Percentiles rank a stretch among this genome's conserved stretches.
Evolutionary conservation across 1,140 invertebrate genomes (phyloP).

Genomic region (Sminthurinus signatus): DNA sequence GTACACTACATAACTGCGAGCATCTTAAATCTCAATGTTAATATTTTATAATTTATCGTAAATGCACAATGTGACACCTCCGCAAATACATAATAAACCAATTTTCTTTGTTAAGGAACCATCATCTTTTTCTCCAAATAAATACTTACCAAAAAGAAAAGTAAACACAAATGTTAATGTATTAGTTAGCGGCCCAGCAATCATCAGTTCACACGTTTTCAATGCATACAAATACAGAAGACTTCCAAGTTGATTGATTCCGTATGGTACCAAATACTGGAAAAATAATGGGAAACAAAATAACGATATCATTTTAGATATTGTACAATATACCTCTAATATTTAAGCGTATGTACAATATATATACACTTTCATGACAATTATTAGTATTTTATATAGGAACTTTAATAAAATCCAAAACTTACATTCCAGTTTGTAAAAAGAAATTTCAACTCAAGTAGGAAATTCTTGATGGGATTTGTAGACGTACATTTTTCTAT

Average conservation of each 20-base stretch:
- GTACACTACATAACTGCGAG: too few relatives aligned
- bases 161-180: constrained; percentile 49
- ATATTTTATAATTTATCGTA: constrained; percentile 48
- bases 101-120: constrained; percentile 33
- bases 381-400: background rate
- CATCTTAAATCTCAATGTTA: too few relatives aligned
- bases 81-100: constrained; percentile 38
- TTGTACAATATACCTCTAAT: background rate
- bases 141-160: constrained; percentile 44
- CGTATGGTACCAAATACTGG: constrained; percentile 39
- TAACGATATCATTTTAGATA: too few relatives aligned
- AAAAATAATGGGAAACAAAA: constrained; percentile 8
- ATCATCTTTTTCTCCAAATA: constrained; percentile 45
- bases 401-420: constrained; percentile 1
- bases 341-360: too few relatives aligned
- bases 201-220: constrained; percentile 43
- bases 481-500: constrained; percentile 32
- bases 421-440: constrained; percentile 39
- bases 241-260: constrained; percentile 41
- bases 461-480: constrained; percentile 24
- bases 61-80: constrained; percentile 45
- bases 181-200: constrained; percentile 49
- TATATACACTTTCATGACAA: too few relatives aligned
- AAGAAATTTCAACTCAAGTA: constrained; percentile 39
- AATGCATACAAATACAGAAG: constrained; percentile 36